Percentiles rank a stretch among this genome's conserved stretches.
These are phyloP conservation scores for Molanna angustata DNA, from an alignment of 2,888 invertebrate species.

Conservation along the genomic window DNA sequence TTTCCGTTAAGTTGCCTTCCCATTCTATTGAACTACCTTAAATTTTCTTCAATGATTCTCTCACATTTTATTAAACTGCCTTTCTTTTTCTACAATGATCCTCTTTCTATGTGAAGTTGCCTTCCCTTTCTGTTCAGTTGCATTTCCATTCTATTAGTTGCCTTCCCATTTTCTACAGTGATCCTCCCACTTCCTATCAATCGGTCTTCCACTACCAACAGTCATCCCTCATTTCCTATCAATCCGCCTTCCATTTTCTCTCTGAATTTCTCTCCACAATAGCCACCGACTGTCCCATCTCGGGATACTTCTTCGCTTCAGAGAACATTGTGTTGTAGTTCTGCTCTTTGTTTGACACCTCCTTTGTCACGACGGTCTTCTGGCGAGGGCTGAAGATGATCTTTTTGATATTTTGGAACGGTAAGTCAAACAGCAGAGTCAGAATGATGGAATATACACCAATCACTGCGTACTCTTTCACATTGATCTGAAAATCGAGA, in stretches of 20 bases:
- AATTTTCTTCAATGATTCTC: no score
- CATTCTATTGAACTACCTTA: no score
- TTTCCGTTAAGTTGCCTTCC: no score
- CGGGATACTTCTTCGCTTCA: background rate
- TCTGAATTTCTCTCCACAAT: slow-evolving; percentile 12
- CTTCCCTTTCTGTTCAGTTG: background rate
- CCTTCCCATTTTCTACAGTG: no score
- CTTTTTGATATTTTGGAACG: slow-evolving; percentile 66
- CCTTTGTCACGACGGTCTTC: background rate
- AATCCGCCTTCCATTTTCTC: slow-evolving; percentile 16
- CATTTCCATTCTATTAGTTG: no score
- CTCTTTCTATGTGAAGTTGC: background rate
- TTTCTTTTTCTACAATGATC: background rate
- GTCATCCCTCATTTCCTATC: no score
- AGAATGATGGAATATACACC: slow-evolving; percentile 53
- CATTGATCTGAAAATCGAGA: slow-evolving; percentile 61
- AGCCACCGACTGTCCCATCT: slow-evolving; percentile 3
- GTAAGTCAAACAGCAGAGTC: slow-evolving; percentile 64
- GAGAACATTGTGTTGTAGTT: background rate
- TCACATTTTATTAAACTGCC: no score
- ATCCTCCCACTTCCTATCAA: no score
- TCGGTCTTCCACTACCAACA: no score
- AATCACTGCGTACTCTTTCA: slow-evolving; percentile 59
- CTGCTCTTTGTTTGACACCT: no score
- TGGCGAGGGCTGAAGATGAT: slow-evolving; percentile 40